phyloP scores from a whole-genome alignment of 2,888 invertebrate genomes.

The Eulithis prunata region DNA sequence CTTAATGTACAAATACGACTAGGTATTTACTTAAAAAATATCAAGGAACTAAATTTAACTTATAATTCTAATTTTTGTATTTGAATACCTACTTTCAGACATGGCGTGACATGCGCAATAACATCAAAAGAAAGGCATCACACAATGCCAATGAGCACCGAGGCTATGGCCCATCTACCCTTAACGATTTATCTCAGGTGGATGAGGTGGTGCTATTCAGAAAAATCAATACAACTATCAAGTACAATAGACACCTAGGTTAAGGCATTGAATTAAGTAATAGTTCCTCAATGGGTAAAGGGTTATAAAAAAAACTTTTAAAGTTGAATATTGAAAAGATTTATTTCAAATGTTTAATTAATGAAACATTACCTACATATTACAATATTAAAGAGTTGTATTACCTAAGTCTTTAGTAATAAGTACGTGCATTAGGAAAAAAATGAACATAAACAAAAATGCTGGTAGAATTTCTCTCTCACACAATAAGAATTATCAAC shows the following conservation, averaged over 20 bases:
- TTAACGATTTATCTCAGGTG: too few relatives aligned
- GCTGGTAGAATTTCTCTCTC: conserved; percentile 2
- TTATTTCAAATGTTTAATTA: not conserved
- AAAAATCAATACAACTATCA: too few relatives aligned
- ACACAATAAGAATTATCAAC: conserved; percentile 34
- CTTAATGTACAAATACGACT: not conserved
- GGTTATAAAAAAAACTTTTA: too few relatives aligned
- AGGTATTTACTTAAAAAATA: too few relatives aligned
- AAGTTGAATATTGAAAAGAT: too few relatives aligned
- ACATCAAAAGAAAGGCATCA: not conserved
- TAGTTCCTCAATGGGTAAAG: too few relatives aligned
- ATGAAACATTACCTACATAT: not conserved
- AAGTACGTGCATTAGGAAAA: not conserved
- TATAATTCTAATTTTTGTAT: not conserved
- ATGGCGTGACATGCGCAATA: not conserved
- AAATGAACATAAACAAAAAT: not conserved
- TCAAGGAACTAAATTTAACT: not conserved
- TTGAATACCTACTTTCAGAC: not conserved
- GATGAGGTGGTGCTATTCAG: too few relatives aligned
- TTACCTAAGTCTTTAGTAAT: not conserved
- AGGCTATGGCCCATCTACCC: not conserved
- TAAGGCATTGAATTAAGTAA: too few relatives aligned
- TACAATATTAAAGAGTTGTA: not conserved
- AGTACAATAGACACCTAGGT: too few relatives aligned
- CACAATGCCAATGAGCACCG: not conserved